A percentile compares a stretch with the other conserved stretches of the same genome.
phyloP scores from a whole-genome alignment of 2,888 invertebrate species.

The Fragum sueziense region DNA sequence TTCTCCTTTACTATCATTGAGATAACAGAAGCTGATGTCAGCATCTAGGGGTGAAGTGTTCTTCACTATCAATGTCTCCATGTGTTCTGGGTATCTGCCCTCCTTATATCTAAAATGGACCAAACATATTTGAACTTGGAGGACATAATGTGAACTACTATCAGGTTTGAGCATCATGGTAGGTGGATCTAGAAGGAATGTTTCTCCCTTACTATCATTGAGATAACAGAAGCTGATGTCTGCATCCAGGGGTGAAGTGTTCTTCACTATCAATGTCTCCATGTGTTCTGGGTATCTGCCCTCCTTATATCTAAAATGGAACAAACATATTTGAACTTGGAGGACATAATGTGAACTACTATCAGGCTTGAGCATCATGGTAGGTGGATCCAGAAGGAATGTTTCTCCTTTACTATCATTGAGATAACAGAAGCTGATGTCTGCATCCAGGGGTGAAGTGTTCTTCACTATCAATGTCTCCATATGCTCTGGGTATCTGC shows the following conservation, averaged over 20 bases:
- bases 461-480: slow-evolving; percentile 80
- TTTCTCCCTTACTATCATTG: slow-evolving; percentile 75
- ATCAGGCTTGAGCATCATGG: slow-evolving; percentile 80
- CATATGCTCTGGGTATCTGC: slow-evolving; percentile 81
- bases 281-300: slow-evolving; percentile 80
- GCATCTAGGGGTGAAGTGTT: slow-evolving; percentile 82
- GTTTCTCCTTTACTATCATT: slow-evolving; percentile 81
- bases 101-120: slow-evolving; percentile 78
- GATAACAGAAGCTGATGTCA: slow-evolving; percentile 82
- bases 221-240: slow-evolving; percentile 75
- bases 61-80: slow-evolving; percentile 79
- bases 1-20: slow-evolving; percentile 81
- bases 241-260: slow-evolving; percentile 81
- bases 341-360: too few species aligned
- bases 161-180: slow-evolving; percentile 80
- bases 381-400: slow-evolving; percentile 81
- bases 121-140: too few species aligned
- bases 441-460: slow-evolving; percentile 81
- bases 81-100: slow-evolving; percentile 81
- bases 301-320: neutral
- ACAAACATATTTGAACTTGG: too few species aligned
- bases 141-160: too few species aligned
- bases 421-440: slow-evolving; percentile 82
- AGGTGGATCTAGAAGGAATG: slow-evolving; percentile 82
- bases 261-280: slow-evolving; percentile 79